A percentile compares a stretch with the other conserved stretches of the same genome.
Evolutionary conservation across 2,888 invertebrate genomes (phyloP).

Genomic region (Dasypogon diadema): DNA sequence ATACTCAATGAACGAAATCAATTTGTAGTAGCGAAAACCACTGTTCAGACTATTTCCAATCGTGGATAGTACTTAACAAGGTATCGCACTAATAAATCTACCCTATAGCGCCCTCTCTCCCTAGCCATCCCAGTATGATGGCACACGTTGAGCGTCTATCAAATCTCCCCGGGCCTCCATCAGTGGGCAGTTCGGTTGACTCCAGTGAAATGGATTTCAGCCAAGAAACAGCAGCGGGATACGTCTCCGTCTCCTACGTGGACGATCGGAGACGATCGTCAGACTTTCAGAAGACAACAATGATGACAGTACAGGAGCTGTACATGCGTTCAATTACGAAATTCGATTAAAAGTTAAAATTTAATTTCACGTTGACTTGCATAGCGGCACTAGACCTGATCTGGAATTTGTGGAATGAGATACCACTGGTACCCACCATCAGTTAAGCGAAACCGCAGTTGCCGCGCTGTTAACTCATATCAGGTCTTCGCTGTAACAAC

Average conservation of each 20-base stretch:
- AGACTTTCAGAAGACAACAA: conserved; percentile 15
- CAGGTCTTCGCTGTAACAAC: neutral
- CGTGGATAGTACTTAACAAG: conserved; percentile 11
- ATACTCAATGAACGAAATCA: too few relatives aligned
- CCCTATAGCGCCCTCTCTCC: conserved; percentile 16
- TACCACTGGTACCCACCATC: neutral
- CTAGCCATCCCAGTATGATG: too few relatives aligned
- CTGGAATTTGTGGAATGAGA: conserved; percentile 7
- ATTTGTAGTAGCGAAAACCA: conserved; percentile 23
- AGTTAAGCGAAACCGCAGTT: neutral
- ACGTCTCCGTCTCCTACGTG: conserved; percentile 21
- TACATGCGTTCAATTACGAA: conserved; percentile 49
- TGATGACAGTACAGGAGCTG: conserved; percentile 29
- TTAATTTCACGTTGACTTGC: conserved; percentile 23
- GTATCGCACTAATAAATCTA: conserved; percentile 32
- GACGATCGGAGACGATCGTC: conserved; percentile 26
- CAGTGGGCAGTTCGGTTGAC: conserved; percentile 27
- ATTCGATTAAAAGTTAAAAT: conserved; percentile 49
- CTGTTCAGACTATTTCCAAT: conserved; percentile 24
- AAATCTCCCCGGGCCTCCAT: too few relatives aligned
- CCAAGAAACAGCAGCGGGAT: conserved; percentile 13
- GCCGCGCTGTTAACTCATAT: neutral
- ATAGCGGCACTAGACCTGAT: conserved; percentile 1
- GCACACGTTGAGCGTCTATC: too few relatives aligned
- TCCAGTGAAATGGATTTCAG: neutral